phyloP scores from a whole-genome alignment of 2,113 vertebrate genomes.

The Oncorhynchus clarkii region DNA sequence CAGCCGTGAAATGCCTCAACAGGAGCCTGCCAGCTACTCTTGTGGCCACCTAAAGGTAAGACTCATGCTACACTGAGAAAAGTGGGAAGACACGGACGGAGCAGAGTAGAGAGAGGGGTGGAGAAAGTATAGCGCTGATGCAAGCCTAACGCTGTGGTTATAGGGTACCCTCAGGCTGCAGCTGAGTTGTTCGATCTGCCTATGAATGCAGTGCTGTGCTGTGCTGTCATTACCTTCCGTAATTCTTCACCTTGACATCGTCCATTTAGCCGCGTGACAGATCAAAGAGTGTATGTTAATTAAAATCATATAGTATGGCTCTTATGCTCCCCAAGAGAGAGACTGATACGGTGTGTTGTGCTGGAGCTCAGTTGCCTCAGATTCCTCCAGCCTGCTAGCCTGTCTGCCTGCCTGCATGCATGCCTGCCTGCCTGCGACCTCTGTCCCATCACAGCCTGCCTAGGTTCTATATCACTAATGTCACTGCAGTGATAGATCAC shows the following conservation, averaged over 20 bases:
- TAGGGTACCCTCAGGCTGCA: not conserved
- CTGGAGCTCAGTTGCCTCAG: constrained; percentile 22
- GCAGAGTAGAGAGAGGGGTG: not conserved
- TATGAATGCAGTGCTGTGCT: constrained; percentile 26
- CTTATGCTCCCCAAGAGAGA: constrained; percentile 4
- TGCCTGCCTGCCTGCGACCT: not conserved
- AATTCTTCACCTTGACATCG: constrained; percentile 26
- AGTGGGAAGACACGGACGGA: constrained; percentile 12
- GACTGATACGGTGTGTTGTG: constrained; percentile 14
- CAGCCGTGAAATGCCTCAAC: constrained; percentile 70
- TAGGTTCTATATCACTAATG: constrained; percentile 25
- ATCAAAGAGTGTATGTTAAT: constrained; percentile 31
- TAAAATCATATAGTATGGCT: constrained; percentile 15
- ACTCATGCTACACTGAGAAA: constrained; percentile 14
- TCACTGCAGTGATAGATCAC: constrained; percentile 53
- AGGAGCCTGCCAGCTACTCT: constrained; percentile 63
- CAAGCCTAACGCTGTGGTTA: not conserved
- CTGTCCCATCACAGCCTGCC: constrained; percentile 18
- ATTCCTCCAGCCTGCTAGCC: constrained; percentile 4
- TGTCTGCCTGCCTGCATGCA: not conserved
- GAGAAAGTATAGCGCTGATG: not conserved
- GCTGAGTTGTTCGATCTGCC: constrained; percentile 33
- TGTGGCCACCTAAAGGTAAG: constrained; percentile 74
- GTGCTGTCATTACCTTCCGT: constrained; percentile 35
- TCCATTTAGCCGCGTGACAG: constrained; percentile 20